Evolutionary conservation across 53 echinoderm and acorn worm species (phyloP).

Genomic region (Luidia sarsii): DNA sequence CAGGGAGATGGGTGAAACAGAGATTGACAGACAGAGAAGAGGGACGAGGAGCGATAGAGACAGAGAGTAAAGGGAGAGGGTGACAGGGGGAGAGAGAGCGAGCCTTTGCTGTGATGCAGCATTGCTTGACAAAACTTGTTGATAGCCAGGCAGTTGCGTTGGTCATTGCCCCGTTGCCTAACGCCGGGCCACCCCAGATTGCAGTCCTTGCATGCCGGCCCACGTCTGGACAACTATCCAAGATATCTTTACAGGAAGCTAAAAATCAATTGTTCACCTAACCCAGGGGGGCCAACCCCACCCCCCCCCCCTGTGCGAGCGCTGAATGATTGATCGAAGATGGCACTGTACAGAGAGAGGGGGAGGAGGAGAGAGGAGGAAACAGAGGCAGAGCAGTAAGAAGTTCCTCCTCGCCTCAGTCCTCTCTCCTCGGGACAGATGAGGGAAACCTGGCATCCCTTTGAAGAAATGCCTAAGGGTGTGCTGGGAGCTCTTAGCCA

Average conservation of each 20-base stretch:
- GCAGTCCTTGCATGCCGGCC: slow-evolving; percentile 28
- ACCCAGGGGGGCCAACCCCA: slow-evolving; percentile 45
- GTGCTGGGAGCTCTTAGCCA: slow-evolving; percentile 14
- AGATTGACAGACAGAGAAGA: no score
- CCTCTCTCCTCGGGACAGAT: no score
- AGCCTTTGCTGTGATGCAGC: no score
- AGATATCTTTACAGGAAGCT: slow-evolving; percentile 60
- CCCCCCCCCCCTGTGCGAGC: no score
- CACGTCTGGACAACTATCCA: slow-evolving; percentile 57
- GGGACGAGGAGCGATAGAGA: no score
- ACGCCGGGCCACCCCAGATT: not conserved
- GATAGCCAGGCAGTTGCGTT: slow-evolving; percentile 2
- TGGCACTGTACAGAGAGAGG: slow-evolving; percentile 38
- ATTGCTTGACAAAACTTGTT: no score
- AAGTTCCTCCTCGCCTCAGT: slow-evolving; percentile 1
- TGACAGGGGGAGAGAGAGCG: no score
- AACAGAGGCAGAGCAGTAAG: not conserved
- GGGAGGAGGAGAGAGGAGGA: not conserved
- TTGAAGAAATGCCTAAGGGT: no score
- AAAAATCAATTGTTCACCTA: slow-evolving; percentile 60
- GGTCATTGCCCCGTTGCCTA: slow-evolving; percentile 48
- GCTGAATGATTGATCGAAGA: slow-evolving; percentile 48
- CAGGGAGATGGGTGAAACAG: no score
- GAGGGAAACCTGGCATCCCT: no score
- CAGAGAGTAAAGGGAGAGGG: no score